These are phyloP conservation scores for Hydractinia echinata DNA, from an alignment of 30 jellyfish, hydroid and myxozoan species.

Conservation along the genomic window DNA sequence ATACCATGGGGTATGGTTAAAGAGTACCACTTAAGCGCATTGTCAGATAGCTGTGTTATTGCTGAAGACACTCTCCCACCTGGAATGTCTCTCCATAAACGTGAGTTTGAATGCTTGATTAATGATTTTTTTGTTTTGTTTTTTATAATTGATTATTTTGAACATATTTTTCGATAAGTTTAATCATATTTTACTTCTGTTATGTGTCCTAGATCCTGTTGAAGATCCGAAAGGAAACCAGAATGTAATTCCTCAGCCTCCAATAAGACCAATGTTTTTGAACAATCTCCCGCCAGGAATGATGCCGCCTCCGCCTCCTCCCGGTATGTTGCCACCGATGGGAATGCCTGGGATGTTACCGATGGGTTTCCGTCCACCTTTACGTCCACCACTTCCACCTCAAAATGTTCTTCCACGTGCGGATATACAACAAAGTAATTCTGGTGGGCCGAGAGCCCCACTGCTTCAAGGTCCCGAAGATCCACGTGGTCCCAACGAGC, in stretches of 20 bases:
- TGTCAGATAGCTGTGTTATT: slow-evolving; percentile 63
- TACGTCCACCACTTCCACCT: slow-evolving; percentile 81
- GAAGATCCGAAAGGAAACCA: slow-evolving; percentile 30
- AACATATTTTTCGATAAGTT: too few relatives aligned
- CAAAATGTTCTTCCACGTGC: slow-evolving; percentile 44
- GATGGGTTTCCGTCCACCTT: slow-evolving; percentile 41
- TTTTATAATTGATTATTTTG: too few relatives aligned
- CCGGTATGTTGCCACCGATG: slow-evolving; percentile 51
- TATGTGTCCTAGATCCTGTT: not conserved
- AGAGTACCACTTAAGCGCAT: slow-evolving; percentile 51
- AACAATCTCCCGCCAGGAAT: too few relatives aligned
- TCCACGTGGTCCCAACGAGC: not conserved
- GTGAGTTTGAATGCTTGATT: not conserved
- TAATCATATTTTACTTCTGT: not conserved
- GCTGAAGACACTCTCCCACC: slow-evolving; percentile 89
- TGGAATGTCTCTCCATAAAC: slow-evolving; percentile 50
- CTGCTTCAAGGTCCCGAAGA: not conserved
- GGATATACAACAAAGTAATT: slow-evolving; percentile 10
- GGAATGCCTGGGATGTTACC: not conserved
- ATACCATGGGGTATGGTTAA: slow-evolving; percentile 85
- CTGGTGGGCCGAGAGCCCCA: slow-evolving; percentile 4
- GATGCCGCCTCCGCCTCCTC: slow-evolving; percentile 64
- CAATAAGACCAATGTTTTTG: not conserved
- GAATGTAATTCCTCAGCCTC: not conserved
- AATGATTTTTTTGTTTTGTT: not conserved